These are phyloP conservation scores for Eunapius fragilis DNA, from an alignment of 37 sponge, comb jelly and placozoan genomes.

Conservation along the genomic window DNA sequence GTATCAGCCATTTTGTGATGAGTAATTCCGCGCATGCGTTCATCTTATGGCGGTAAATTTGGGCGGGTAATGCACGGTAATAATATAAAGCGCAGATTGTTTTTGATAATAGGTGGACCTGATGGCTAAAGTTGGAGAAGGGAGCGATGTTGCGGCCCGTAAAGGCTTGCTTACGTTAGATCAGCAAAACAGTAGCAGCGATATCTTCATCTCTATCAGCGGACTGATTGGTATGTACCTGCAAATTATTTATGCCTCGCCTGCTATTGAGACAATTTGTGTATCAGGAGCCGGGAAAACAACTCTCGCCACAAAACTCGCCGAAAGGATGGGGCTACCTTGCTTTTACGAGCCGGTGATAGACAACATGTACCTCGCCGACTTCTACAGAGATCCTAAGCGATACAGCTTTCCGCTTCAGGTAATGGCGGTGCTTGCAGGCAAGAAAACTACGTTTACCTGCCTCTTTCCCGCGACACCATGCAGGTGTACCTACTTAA, in stretches of 20 bases:
- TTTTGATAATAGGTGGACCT: neutral
- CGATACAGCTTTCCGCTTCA: slow-evolving; percentile 95
- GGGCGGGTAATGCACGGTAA: no score
- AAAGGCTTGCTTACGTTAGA: slow-evolving; percentile 84
- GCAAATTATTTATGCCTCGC: no score
- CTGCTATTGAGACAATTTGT: no score
- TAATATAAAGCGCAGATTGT: no score
- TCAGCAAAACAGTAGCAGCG: slow-evolving; percentile 83
- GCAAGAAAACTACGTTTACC: neutral
- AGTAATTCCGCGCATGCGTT: neutral
- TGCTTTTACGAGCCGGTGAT: slow-evolving; percentile 94
- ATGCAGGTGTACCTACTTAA: slow-evolving; percentile 92
- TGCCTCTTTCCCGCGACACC: neutral
- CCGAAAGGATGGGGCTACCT: slow-evolving; percentile 90
- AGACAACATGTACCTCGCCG: slow-evolving; percentile 88
- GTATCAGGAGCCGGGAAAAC: slow-evolving; percentile 88
- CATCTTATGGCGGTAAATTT: slow-evolving; percentile 14
- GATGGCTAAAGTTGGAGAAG: neutral
- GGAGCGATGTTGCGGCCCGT: slow-evolving; percentile 4
- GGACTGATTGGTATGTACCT: slow-evolving; percentile 79
- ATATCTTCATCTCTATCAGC: slow-evolving; percentile 95
- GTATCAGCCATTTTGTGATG: neutral
- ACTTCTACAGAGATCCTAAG: slow-evolving; percentile 93
- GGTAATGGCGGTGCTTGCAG: slow-evolving; percentile 28
- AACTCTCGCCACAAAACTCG: slow-evolving; percentile 89